Evolutionary conservation across 2,888 invertebrate genomes (phyloP).

Genomic region (Lasioglossum zephyrum): DNA sequence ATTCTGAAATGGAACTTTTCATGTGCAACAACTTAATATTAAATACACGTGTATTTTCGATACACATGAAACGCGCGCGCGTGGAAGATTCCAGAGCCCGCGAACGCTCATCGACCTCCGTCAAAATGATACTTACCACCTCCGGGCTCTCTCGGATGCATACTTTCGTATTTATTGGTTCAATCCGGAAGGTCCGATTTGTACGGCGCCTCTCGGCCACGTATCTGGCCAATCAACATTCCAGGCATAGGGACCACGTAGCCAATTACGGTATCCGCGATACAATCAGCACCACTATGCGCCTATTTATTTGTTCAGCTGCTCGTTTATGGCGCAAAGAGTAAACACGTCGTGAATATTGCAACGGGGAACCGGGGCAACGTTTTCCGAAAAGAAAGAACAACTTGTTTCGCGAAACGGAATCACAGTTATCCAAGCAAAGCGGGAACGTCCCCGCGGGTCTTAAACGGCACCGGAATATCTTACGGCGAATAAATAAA

Average conservation of each 20-base stretch:
- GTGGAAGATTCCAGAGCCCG: slow-evolving; percentile 13
- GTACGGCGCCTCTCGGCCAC: slow-evolving; percentile 60
- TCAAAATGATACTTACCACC: slow-evolving; percentile 65
- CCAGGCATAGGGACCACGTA: slow-evolving; percentile 75
- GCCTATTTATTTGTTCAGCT: slow-evolving; percentile 74
- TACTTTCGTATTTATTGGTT: slow-evolving; percentile 75
- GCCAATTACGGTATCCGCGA: slow-evolving; percentile 78
- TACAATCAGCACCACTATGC: slow-evolving; percentile 73
- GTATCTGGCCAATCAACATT: slow-evolving; percentile 81
- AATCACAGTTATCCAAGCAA: background rate
- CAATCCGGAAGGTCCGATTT: slow-evolving; percentile 68
- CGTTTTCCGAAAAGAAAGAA: background rate
- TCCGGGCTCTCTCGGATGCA: slow-evolving; percentile 50
- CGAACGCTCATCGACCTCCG: slow-evolving; percentile 58
- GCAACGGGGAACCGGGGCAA: background rate
- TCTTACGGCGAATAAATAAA: slow-evolving; percentile 3
- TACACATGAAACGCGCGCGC: background rate
- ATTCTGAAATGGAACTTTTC: too few species aligned
- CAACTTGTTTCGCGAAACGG: background rate
- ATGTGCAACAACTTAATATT: too few species aligned
- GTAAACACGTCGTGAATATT: slow-evolving; percentile 40
- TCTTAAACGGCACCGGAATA: background rate
- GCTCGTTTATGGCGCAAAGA: slow-evolving; percentile 43
- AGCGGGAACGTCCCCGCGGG: background rate
- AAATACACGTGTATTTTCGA: too few species aligned